These are phyloP conservation scores for Cynocephalus volans DNA, from an alignment of 2,113 vertebrate genomes.

Conservation along the genomic window DNA sequence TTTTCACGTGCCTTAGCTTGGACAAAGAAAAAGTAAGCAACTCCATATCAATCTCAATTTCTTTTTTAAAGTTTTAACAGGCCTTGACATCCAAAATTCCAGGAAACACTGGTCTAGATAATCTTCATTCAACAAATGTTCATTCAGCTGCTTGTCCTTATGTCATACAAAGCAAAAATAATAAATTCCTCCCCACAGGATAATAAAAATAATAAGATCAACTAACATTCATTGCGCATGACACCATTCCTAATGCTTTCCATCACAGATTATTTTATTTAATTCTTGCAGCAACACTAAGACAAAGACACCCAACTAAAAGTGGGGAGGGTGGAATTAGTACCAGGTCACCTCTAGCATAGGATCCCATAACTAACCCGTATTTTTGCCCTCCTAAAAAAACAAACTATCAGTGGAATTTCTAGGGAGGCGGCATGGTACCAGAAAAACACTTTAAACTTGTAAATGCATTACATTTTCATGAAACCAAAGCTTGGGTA, in stretches of 20 bases:
- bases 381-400: slow-evolving; percentile 12
- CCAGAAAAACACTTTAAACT: not conserved
- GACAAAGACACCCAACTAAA: not conserved
- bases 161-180: slow-evolving; percentile 58
- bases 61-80: slow-evolving; percentile 73
- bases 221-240: not conserved
- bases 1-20: slow-evolving; percentile 61
- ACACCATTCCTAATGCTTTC: not conserved
- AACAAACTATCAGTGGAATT: not conserved
- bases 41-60: slow-evolving; percentile 61
- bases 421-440: not conserved
- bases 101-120: slow-evolving; percentile 62
- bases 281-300: not conserved
- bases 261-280: not conserved
- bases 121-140: slow-evolving; percentile 71
- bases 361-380: not conserved
- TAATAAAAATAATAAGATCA: slow-evolving; percentile 68
- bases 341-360: not conserved
- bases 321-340: not conserved
- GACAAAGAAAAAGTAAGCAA: slow-evolving; percentile 60
- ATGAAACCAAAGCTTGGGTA: not conserved
- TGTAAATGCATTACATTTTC: not conserved
- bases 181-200: slow-evolving; percentile 16
- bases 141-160: slow-evolving; percentile 57
- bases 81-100: slow-evolving; percentile 75